These are phyloP conservation scores for Entelurus aequoreus DNA, from an alignment of 2,113 vertebrate species.

Conservation along the genomic window DNA sequence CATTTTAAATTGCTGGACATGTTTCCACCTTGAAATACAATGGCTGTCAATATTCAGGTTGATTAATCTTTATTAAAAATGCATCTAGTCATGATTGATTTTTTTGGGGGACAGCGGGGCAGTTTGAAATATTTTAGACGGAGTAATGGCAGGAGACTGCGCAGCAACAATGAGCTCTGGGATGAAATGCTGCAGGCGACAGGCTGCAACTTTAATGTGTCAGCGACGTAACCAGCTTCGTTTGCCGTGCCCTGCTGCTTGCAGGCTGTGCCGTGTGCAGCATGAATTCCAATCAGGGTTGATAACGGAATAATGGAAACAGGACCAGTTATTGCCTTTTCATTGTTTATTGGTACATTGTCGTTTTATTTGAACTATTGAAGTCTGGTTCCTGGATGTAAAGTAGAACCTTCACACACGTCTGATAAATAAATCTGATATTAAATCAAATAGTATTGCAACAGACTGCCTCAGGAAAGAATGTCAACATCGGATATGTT, in stretches of 20 bases:
- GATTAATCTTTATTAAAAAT: constrained; percentile 4
- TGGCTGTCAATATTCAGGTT: not conserved
- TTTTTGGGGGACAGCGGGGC: not conserved
- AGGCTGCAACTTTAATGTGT: constrained; percentile 13
- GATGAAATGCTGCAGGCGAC: constrained; percentile 11
- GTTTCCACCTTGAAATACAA: not conserved
- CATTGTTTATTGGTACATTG: too few species aligned
- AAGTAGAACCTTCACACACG: too few species aligned
- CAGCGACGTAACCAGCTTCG: constrained; percentile 10
- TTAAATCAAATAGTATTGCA: too few species aligned
- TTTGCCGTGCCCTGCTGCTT: not conserved
- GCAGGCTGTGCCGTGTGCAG: not conserved
- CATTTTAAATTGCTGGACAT: not conserved
- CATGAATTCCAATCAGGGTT: constrained; percentile 7
- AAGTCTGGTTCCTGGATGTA: too few species aligned
- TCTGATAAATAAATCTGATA: too few species aligned
- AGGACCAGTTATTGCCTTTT: not conserved
- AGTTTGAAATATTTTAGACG: constrained; percentile 2
- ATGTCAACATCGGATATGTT: too few species aligned
- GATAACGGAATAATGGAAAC: not conserved
- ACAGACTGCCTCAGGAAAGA: too few species aligned
- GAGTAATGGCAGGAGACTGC: constrained; percentile 6
- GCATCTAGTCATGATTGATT: not conserved
- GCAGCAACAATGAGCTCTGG: constrained; percentile 7
- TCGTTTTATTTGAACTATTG: too few species aligned